phyloP scores from a whole-genome alignment of 2,888 invertebrate species.

The Himalopsyche kuldschensis region DNA sequence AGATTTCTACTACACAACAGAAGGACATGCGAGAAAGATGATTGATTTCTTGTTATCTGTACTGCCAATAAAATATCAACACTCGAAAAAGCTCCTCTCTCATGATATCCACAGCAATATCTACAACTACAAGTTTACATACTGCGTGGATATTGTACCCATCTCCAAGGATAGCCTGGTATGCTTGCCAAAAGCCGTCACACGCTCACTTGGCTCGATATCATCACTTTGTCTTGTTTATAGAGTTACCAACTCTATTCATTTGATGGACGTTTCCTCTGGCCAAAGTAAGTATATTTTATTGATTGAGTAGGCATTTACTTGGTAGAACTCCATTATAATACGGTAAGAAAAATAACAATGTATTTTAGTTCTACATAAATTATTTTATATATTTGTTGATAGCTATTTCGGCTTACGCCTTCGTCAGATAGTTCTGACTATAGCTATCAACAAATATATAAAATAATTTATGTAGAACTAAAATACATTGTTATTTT shows the following conservation, averaged over 20 bases:
- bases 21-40: constrained; percentile 91
- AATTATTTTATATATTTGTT: too few species aligned
- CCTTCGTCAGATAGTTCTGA: too few species aligned
- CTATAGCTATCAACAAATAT: too few species aligned
- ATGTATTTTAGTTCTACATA: too few species aligned
- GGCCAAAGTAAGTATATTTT: constrained; percentile 83
- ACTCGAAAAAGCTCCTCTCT: constrained; percentile 93
- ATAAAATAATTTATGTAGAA: too few species aligned
- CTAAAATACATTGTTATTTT: too few species aligned
- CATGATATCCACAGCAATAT: constrained; percentile 97
- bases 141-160: constrained; percentile 93
- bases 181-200: constrained; percentile 83
- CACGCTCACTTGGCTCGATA: constrained; percentile 85
- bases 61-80: constrained; percentile 84
- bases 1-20: constrained; percentile 91
- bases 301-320: too few species aligned
- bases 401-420: too few species aligned
- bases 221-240: constrained; percentile 85
- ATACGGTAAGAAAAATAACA: too few species aligned
- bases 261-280: constrained; percentile 88
- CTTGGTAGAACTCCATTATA: too few species aligned
- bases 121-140: constrained; percentile 95
- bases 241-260: constrained; percentile 86
- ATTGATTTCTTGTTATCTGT: constrained; percentile 89
- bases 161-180: constrained; percentile 92